Conservation (phyloP, 2,797 vertebrate species). For the Spizella passerina region DNA sequence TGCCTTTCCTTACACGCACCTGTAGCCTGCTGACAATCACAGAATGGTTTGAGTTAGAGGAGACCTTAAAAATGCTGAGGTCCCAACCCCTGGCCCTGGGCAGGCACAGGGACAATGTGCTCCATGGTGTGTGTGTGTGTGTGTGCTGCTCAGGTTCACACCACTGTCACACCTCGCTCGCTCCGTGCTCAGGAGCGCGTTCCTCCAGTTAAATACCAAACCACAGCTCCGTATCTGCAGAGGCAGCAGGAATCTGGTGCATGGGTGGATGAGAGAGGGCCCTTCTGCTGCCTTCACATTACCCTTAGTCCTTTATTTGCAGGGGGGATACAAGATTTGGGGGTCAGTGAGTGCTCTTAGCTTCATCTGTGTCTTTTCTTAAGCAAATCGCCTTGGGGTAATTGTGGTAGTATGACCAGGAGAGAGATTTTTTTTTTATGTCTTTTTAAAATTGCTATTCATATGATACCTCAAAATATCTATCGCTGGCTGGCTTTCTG, state of each 20-base stretch:
- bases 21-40: not conserved
- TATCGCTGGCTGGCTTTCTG: not conserved
- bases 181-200: rapidly evolving
- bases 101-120: not conserved
- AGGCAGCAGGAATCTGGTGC: not conserved
- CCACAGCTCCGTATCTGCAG: not conserved
- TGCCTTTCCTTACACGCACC: slow-evolving; percentile 20
- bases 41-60: not conserved
- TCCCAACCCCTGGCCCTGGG: not conserved
- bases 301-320: not conserved
- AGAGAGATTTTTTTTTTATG: not conserved
- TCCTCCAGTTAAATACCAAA: not conserved
- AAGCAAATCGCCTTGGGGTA: not conserved
- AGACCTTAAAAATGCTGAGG: not conserved
- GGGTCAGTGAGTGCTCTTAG: not conserved
- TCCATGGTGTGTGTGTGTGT: rapidly evolving
- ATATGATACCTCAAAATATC: not conserved
- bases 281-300: not conserved
- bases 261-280: not conserved
- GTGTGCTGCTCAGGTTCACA: not conserved
- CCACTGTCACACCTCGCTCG: rapidly evolving
- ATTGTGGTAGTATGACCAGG: no score
- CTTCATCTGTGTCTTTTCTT: not conserved
- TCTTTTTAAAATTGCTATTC: not conserved
- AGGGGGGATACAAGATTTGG: not conserved